phyloP scores from a whole-genome alignment of 1,140 invertebrate genomes.

The Anastatus disparis region DNA sequence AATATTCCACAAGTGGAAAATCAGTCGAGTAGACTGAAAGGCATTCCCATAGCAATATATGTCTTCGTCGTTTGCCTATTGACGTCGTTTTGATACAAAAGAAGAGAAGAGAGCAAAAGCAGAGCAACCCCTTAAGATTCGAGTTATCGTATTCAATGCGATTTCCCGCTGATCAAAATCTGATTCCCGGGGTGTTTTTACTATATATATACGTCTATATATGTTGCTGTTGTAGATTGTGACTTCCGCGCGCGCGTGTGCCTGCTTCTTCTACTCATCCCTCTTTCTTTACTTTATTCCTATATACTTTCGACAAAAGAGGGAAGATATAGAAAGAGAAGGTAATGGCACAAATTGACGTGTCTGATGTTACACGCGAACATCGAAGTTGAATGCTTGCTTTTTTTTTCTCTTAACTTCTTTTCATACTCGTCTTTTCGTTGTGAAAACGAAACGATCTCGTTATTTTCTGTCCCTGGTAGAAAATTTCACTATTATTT shows the following conservation, averaged over 20 bases:
- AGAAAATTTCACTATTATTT: too few relatives aligned
- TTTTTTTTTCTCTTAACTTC: not conserved
- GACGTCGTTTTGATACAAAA: constrained; percentile 35
- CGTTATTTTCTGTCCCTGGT: not conserved
- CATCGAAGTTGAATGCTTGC: not conserved
- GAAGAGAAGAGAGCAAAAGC: constrained; percentile 4
- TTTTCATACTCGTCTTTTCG: constrained; percentile 1
- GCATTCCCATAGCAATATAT: constrained; percentile 48
- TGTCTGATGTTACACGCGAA: constrained; percentile 35
- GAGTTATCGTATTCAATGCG: constrained; percentile 58
- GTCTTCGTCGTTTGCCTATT: constrained; percentile 41
- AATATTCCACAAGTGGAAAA: constrained; percentile 67
- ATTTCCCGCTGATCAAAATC: constrained; percentile 60
- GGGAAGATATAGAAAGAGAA: too few relatives aligned
- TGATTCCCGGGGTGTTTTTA: constrained; percentile 41
- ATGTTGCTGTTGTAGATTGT: too few relatives aligned
- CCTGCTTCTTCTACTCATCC: not conserved
- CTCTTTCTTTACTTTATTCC: too few relatives aligned
- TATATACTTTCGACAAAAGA: not conserved
- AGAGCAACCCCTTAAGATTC: constrained; percentile 43
- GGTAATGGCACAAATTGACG: constrained; percentile 37
- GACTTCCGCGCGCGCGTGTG: not conserved
- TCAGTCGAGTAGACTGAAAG: constrained; percentile 61
- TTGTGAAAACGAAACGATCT: not conserved
- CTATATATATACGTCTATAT: too few relatives aligned